Conservation (phyloP, 2,888 invertebrate species). For the Drosophila limbata region DNA sequence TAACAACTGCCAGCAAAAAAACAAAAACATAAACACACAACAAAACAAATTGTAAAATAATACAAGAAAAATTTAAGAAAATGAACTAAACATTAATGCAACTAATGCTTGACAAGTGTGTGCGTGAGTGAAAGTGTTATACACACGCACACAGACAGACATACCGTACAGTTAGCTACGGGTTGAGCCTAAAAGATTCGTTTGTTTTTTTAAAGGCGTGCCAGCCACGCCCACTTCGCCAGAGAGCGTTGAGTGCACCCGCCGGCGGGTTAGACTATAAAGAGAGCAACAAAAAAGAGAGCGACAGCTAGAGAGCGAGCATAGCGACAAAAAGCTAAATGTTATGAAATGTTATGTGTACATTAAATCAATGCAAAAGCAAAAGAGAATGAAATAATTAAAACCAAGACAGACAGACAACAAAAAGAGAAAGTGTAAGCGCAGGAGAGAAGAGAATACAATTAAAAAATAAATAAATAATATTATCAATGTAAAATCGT, state of each 20-base stretch:
- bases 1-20: slow-evolving; percentile 58
- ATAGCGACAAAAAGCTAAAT: slow-evolving; percentile 45
- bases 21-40: slow-evolving; percentile 20
- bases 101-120: slow-evolving; percentile 19
- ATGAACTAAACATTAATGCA: not conserved
- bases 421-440: slow-evolving; percentile 14
- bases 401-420: slow-evolving; percentile 16
- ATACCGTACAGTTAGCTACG: slow-evolving; percentile 11
- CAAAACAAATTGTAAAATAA: slow-evolving; percentile 51
- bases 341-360: slow-evolving; percentile 45
- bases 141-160: slow-evolving; percentile 1
- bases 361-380: slow-evolving; percentile 34
- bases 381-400: not conserved
- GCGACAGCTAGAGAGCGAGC: slow-evolving; percentile 18
- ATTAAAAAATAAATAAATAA: slow-evolving; percentile 65
- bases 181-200: slow-evolving; percentile 47
- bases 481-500: slow-evolving; percentile 77
- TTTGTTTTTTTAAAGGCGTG: slow-evolving; percentile 56
- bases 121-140: slow-evolving; percentile 23
- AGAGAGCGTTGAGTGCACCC: slow-evolving; percentile 61
- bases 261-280: slow-evolving; percentile 74
- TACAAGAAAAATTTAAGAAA: slow-evolving; percentile 11
- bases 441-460: slow-evolving; percentile 38
- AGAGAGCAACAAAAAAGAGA: slow-evolving; percentile 9
- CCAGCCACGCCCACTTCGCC: slow-evolving; percentile 57